Base-by-base conservation (phyloP, 2,113 vertebrate genomes). In the Thermophis baileyi region DNA sequence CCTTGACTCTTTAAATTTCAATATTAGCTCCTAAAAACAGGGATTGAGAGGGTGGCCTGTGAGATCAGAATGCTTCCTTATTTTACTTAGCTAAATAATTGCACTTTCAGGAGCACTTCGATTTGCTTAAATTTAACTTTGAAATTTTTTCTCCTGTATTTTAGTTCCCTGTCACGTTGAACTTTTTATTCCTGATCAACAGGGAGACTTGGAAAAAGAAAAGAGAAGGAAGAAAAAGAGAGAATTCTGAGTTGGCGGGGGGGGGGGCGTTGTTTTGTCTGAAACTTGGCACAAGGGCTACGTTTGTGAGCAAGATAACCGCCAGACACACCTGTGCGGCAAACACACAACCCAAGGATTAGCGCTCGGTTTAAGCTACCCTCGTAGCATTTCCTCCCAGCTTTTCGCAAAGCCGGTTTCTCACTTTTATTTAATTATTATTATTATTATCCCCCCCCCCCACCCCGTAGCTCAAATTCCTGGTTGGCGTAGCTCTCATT, bases 321-420 rank as follows among this genome's bases (percentile, higher is more conserved):
- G 96, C 91, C 91, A 94, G 89, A 92, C 93, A 94, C 98, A 98
- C 98, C 98, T 97, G 98, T 95, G 96, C 88, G 40, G 90, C 54
- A 74, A 94, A 95, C 97, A 95, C 96, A 94, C 88, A 91, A 91
- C 8, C 0, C 93, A 63, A 74, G 94, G 93, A 95, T 96, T 96
- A 93, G 93, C 93, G 95, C 94, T 93, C 94, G 95, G 85, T 88
- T 97, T 97, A 91, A 95, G 97, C 95, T 97, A 97, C 97, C 97
- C 94, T 94, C 95, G 93, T 89, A 91, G 89, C 35, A 89, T 97
- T 95, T 96, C 94, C 92, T 88, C 55, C 0, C 4, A 90, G 94
- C 96, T 55, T 94, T 47, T 69, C 30, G 91, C 93, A 4, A 22
- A 94, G 90, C 30, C 7, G 1, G 63, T 95, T 95, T 95, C 92